phyloP scores from a whole-genome alignment of 64 coral and sea anemone genomes.

The Stichodactyla helianthus region DNA sequence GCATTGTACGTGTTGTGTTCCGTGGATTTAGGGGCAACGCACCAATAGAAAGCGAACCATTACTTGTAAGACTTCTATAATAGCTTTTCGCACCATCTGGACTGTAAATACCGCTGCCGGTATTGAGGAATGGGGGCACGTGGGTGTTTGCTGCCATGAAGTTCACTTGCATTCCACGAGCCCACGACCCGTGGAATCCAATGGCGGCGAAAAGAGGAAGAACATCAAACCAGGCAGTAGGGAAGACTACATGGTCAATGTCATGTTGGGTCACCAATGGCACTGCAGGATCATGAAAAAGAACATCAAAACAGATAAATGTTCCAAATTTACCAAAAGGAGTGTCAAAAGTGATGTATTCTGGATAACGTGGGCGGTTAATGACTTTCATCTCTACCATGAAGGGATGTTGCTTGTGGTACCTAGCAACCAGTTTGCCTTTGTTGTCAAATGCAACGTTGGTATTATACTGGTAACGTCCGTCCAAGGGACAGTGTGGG shows the following conservation, averaged over 20 bases:
- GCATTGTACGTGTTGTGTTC: not conserved
- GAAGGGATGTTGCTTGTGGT: slow-evolving; percentile 68
- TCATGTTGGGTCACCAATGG: slow-evolving; percentile 42
- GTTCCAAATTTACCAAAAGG: slow-evolving; percentile 79
- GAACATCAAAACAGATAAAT: slow-evolving; percentile 65
- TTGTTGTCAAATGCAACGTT: slow-evolving; percentile 63
- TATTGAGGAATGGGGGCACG: slow-evolving; percentile 25
- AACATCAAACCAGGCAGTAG: slow-evolving; percentile 80
- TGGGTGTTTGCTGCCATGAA: slow-evolving; percentile 62
- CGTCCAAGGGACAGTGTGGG: slow-evolving; percentile 48
- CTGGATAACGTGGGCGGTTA: slow-evolving; percentile 40
- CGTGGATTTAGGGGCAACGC: slow-evolving; percentile 19
- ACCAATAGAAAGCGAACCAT: slow-evolving; percentile 50
- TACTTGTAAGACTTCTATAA: slow-evolving; percentile 49
- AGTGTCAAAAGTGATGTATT: slow-evolving; percentile 59
- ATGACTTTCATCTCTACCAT: slow-evolving; percentile 71
- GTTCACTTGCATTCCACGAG: slow-evolving; percentile 68
- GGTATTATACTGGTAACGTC: slow-evolving; percentile 75
- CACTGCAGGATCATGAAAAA: slow-evolving; percentile 63
- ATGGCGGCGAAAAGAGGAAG: slow-evolving; percentile 62
- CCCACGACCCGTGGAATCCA: slow-evolving; percentile 78
- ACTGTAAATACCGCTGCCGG: slow-evolving; percentile 66
- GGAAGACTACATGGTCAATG: slow-evolving; percentile 75
- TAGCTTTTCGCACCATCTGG: slow-evolving; percentile 45
- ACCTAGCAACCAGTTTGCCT: slow-evolving; percentile 53